Evolutionary conservation across 1,140 invertebrate species (phyloP).

Genomic region (Zaprionus taronus): DNA sequence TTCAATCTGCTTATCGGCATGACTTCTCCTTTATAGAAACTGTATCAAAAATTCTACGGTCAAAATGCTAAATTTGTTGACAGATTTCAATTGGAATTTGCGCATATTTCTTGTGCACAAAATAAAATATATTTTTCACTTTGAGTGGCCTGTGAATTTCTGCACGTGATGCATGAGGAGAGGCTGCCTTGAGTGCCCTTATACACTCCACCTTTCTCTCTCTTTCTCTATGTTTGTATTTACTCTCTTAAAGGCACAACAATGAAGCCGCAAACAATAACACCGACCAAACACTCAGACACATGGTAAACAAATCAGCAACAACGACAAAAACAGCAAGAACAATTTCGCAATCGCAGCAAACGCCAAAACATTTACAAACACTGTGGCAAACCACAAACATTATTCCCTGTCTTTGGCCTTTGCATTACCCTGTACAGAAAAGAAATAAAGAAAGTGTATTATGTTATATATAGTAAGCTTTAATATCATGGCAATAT

Average conservation of each 20-base stretch:
- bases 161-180: constrained; percentile 21
- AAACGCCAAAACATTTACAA: constrained; percentile 57
- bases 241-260: constrained; percentile 45
- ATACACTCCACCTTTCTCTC: not conserved
- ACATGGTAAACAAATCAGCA: constrained; percentile 50
- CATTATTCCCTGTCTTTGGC: constrained; percentile 24
- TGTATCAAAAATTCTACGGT: not conserved
- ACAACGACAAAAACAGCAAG: constrained; percentile 35
- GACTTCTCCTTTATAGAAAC: not conserved
- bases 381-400: constrained; percentile 54
- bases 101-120: constrained; percentile 9
- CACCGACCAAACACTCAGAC: constrained; percentile 30
- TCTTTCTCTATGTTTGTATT: constrained; percentile 8
- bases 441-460: not conserved
- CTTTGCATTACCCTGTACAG: constrained; percentile 5
- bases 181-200: not conserved
- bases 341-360: constrained; percentile 37
- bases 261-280: constrained; percentile 50
- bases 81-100: constrained; percentile 14
- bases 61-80: not conserved
- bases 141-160: constrained; percentile 34
- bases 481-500: no score
- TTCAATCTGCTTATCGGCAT: constrained; percentile 4
- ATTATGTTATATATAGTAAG: no score
- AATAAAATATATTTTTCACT: constrained; percentile 15